Conservation (phyloP, 2,113 vertebrate genomes). For the Podocnemis expansa region DNA sequence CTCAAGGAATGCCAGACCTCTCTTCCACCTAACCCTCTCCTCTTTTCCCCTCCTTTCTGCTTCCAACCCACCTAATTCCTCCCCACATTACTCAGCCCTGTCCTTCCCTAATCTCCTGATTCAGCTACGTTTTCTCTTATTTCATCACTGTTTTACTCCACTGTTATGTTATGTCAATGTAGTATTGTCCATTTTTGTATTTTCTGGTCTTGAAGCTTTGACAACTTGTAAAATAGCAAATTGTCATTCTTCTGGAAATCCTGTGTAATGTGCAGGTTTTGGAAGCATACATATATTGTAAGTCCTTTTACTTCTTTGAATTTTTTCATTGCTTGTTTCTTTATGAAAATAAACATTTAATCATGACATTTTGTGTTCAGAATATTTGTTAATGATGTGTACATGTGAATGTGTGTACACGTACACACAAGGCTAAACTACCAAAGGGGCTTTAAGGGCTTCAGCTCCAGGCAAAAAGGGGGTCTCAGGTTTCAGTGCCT, state of each 20-base stretch:
- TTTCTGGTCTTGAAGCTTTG: neutral
- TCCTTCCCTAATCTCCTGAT: neutral
- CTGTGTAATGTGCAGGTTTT: neutral
- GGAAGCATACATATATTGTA: neutral
- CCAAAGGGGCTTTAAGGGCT: too few species aligned
- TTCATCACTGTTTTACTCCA: neutral
- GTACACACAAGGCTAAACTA: too few species aligned
- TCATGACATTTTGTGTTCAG: neutral
- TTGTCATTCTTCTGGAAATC: neutral
- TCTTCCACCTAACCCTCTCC: neutral
- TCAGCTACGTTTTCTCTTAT: neutral
- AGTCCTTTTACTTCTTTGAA: too few species aligned
- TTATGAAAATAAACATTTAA: too few species aligned
- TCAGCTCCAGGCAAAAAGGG: too few species aligned
- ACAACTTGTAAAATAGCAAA: neutral
- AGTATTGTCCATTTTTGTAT: neutral
- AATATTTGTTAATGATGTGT: neutral
- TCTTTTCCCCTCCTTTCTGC: neutral
- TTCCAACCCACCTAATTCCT: neutral
- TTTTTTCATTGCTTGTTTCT: too few species aligned
- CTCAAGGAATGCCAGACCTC: neutral
- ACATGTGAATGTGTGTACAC: neutral
- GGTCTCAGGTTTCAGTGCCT: too few species aligned
- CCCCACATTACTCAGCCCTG: too few species aligned
- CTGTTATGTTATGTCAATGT: neutral